Percentiles rank a stretch among this genome's conserved stretches.
Conservation (phyloP, 2,888 invertebrate genomes). For the Zeuzera pyrina region DNA sequence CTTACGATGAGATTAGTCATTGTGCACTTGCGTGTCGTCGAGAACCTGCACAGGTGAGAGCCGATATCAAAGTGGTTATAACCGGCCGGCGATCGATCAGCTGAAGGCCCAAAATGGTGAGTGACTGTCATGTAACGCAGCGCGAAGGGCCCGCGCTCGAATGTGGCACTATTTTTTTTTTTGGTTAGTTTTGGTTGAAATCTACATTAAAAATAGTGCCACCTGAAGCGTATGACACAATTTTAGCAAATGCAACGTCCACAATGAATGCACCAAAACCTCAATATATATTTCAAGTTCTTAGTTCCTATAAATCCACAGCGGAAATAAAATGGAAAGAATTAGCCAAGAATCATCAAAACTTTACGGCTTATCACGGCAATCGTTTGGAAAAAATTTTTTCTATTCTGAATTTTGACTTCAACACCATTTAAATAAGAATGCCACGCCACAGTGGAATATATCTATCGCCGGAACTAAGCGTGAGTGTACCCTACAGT, state of each 20-base stretch:
- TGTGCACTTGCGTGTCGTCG: too few species aligned
- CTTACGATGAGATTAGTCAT: background rate
- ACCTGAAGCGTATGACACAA: conserved; percentile 72
- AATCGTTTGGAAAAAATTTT: conserved; percentile 87
- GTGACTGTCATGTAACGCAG: too few species aligned
- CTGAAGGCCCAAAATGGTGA: too few species aligned
- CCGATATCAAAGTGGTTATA: too few species aligned
- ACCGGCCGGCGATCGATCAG: too few species aligned
- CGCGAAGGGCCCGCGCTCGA: too few species aligned
- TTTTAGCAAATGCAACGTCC: conserved; percentile 65
- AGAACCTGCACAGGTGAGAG: too few species aligned
- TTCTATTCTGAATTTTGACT: conserved; percentile 83
- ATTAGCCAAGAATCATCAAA: conserved; percentile 64
- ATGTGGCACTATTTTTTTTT: too few species aligned
- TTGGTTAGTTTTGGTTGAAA: too few species aligned
- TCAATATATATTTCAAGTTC: conserved; percentile 80
- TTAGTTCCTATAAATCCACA: conserved; percentile 63
- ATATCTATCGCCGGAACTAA: conserved; percentile 82
- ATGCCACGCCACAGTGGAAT: conserved; percentile 84
- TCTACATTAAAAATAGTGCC: too few species aligned
- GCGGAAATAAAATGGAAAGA: conserved; percentile 75
- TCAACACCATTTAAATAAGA: conserved; percentile 80
- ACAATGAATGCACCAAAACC: conserved; percentile 62
- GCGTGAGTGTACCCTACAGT: conserved; percentile 80
- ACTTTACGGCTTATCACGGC: conserved; percentile 84